Base-by-base conservation (phyloP, 2,888 invertebrate genomes). In the Phortica magna region DNA sequence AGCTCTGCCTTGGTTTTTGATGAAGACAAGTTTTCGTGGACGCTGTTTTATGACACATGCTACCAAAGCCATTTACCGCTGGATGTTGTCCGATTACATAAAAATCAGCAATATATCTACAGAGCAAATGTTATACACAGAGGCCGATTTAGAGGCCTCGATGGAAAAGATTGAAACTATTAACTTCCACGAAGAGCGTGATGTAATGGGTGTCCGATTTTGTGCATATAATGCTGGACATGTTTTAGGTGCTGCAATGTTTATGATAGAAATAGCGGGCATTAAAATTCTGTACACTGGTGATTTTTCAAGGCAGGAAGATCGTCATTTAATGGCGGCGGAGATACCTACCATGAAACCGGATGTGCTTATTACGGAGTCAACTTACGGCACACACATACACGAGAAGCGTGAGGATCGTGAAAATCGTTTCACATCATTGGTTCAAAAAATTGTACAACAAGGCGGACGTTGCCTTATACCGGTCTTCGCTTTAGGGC, bases 201-300 rank as follows among this genome's bases (percentile, higher is more conserved):
- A 99, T 88, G 97, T 99, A 0, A 95, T 97, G 87, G 99, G 99
- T 0, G 95, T 99, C 0, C 95, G 97, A 87, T 99, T 99, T 93
- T 99, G 99, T 97, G 98, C 99, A 0, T 99, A 99, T 92, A 98
- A 98, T 91, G 99, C 99, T 0, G 99, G 99, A 0, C 99, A 99
- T 92, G 99, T 99, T 3, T 93, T 99, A 0, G 99, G 99, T 0
- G 99, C 99, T 0, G 99, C 99, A 75, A 99, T 99, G 99, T 99
- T 99, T 91, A 99, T 99, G 98, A 97, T 99, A 77, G 99, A 99
- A 93, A 99, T 99, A 72, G 99, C 99, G 43, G 99, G 99, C 14
- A 98, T 99, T 1, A 98, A 98, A 93, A 94, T 98, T 79, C 92
- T 99, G 14, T 99, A 99, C 90, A 99, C 99, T 0, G 99, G 99